phyloP scores from a whole-genome alignment of 2,888 invertebrate genomes.

The Camptogramma bilineatum region DNA sequence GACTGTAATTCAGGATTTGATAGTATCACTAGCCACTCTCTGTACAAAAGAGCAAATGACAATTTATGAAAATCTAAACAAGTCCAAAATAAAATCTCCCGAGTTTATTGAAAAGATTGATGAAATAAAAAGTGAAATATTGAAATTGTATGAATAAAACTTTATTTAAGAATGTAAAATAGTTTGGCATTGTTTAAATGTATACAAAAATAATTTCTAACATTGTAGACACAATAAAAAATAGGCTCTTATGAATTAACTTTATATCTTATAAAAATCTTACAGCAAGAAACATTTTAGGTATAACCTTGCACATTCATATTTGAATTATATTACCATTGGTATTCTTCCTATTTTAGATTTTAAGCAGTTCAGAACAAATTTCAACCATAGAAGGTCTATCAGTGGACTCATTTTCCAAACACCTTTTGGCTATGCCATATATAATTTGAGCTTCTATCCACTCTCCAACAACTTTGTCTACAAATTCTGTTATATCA shows the following conservation, averaged over 20 bases:
- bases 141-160: constrained; percentile 37
- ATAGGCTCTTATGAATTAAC: background rate
- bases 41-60: constrained; percentile 58
- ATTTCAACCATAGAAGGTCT: constrained; percentile 86
- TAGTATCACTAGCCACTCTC: constrained; percentile 62
- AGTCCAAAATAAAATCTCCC: constrained; percentile 47
- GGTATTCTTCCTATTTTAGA: constrained; percentile 39
- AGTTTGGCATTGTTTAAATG: background rate
- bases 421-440: constrained; percentile 83
- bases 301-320: background rate
- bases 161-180: constrained; percentile 16
- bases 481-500: constrained; percentile 82
- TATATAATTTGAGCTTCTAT: constrained; percentile 80
- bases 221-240: background rate
- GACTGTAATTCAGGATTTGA: constrained; percentile 57
- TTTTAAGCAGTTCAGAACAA: constrained; percentile 63
- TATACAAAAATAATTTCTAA: constrained; percentile 1
- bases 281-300: background rate
- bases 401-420: constrained; percentile 80
- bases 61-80: constrained; percentile 54
- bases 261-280: background rate
- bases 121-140: constrained; percentile 55
- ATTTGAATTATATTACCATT: background rate
- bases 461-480: constrained; percentile 84
- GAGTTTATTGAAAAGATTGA: constrained; percentile 57